These are phyloP conservation scores for Calyptommatus sinebrachiatus DNA, from an alignment of 2,113 vertebrate species.

Conservation along the genomic window DNA sequence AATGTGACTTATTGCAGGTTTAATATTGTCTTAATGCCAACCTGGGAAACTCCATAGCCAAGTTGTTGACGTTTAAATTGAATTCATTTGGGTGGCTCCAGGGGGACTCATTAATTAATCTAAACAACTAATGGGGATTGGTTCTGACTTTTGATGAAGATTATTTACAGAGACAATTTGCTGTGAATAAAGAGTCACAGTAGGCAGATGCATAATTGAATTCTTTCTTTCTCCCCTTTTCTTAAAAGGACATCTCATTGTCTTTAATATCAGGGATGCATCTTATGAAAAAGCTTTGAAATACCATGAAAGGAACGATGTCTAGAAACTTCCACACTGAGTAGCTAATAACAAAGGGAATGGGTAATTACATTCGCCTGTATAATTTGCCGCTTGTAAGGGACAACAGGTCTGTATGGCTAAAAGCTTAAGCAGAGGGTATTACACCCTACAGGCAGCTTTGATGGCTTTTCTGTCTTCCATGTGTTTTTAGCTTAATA, in stretches of 20 bases:
- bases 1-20: slow-evolving; percentile 87
- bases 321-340: slow-evolving; percentile 61
- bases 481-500: not conserved
- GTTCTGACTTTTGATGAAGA: slow-evolving; percentile 85
- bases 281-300: slow-evolving; percentile 68
- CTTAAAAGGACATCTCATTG: slow-evolving; percentile 71
- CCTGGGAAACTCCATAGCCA: slow-evolving; percentile 77
- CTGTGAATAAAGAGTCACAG: slow-evolving; percentile 81
- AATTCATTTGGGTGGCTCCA: slow-evolving; percentile 80
- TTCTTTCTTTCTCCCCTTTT: slow-evolving; percentile 50
- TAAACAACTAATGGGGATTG: slow-evolving; percentile 82
- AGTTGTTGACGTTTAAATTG: slow-evolving; percentile 81
- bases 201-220: slow-evolving; percentile 84
- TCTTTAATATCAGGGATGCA: slow-evolving; percentile 71
- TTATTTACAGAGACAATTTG: slow-evolving; percentile 84
- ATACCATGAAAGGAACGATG: slow-evolving; percentile 63
- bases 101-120: slow-evolving; percentile 84
- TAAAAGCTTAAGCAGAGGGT: slow-evolving; percentile 31
- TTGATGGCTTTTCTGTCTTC: not conserved
- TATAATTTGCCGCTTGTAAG: slow-evolving; percentile 61
- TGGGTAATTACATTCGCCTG: slow-evolving; percentile 68
- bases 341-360: slow-evolving; percentile 66
- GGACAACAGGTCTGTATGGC: slow-evolving; percentile 67
- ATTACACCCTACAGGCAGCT: not conserved
- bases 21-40: slow-evolving; percentile 80